Conservation (phyloP, 2,888 invertebrate genomes). For the Spicauda simplicius region DNA sequence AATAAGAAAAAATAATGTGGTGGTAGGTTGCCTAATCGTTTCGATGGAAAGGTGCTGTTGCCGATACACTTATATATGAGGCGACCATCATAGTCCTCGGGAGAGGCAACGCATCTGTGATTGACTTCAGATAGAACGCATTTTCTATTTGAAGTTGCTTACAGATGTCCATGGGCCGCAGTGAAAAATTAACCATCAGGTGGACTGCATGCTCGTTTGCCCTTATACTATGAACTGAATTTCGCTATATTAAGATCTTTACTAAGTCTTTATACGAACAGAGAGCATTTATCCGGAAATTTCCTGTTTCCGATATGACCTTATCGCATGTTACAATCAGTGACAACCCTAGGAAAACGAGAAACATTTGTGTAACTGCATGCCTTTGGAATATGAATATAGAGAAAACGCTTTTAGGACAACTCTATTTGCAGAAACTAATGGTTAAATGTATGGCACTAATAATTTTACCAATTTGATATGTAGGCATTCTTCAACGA, state of each 20-base stretch:
- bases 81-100: too few species aligned
- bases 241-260: neutral
- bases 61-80: too few species aligned
- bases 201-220: too few species aligned
- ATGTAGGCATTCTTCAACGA: neutral
- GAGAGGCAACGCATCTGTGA: too few species aligned
- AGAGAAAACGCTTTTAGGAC: conserved; percentile 3
- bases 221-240: too few species aligned
- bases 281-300: neutral
- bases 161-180: too few species aligned
- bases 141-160: too few species aligned
- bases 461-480: neutral
- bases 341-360: conserved; percentile 1
- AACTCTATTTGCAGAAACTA: conserved; percentile 7
- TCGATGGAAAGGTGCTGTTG: too few species aligned
- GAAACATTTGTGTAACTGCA: neutral
- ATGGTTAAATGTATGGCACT: neutral
- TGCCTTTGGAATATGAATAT: neutral
- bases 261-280: neutral
- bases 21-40: too few species aligned
- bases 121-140: too few species aligned
- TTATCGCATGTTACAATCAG: neutral
- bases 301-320: neutral
- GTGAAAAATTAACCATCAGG: too few species aligned
- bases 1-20: too few species aligned